These are phyloP conservation scores for Dromius quadrimaculatus DNA, from an alignment of 2,888 invertebrate species.

Conservation along the genomic window DNA sequence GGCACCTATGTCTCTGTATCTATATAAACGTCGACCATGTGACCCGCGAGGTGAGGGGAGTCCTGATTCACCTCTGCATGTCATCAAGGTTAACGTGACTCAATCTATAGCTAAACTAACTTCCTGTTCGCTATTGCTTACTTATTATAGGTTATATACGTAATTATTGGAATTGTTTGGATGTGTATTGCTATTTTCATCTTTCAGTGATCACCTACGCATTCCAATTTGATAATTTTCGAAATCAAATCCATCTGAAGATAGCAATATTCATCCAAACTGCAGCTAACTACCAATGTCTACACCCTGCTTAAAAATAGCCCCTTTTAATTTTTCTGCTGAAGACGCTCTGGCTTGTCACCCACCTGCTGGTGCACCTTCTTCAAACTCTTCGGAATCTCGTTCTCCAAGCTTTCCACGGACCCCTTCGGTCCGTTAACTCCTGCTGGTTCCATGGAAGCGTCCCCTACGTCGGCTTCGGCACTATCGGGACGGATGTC, in stretches of 20 bases:
- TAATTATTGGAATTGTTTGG: slow-evolving; percentile 17
- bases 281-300: too few species aligned
- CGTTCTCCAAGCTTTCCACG: slow-evolving; percentile 59
- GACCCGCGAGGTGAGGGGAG: not conserved
- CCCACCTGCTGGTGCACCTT: slow-evolving; percentile 31
- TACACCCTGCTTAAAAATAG: too few species aligned
- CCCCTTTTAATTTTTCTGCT: not conserved
- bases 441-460: not conserved
- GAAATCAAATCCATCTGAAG: too few species aligned
- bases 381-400: slow-evolving; percentile 59
- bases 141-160: slow-evolving; percentile 37
- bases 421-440: not conserved
- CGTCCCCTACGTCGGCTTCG: not conserved
- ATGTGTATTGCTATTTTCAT: slow-evolving; percentile 18
- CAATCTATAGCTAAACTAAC: slow-evolving; percentile 12
- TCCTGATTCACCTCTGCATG: slow-evolving; percentile 1
- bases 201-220: too few species aligned
- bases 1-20: slow-evolving; percentile 5
- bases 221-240: too few species aligned
- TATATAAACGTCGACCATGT: not conserved
- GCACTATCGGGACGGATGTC: slow-evolving; percentile 65
- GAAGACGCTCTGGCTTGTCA: slow-evolving; percentile 33
- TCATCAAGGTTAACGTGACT: slow-evolving; percentile 22
- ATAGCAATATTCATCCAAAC: too few species aligned
- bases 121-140: slow-evolving; percentile 24